phyloP scores from a whole-genome alignment of 2,888 invertebrate genomes.

The Rhimphoctona megacephalus region DNA sequence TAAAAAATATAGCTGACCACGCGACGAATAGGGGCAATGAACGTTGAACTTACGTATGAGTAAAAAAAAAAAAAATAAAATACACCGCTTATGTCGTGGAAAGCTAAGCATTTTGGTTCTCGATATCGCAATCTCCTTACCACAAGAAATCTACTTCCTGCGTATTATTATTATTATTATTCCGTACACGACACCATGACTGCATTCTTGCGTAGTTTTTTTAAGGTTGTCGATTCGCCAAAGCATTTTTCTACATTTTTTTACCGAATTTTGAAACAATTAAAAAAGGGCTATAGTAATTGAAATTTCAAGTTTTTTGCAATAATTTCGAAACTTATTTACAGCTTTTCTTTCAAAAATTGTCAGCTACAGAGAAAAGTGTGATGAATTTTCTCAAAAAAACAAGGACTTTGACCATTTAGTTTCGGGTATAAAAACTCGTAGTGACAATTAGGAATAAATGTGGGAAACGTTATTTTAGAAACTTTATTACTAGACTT shows the following conservation, averaged over 20 bases:
- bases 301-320: too few relatives aligned
- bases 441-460: neutral
- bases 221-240: neutral
- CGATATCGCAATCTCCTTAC: constrained; percentile 21
- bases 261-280: neutral
- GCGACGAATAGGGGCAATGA: constrained; percentile 29
- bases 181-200: neutral
- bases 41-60: constrained; percentile 20
- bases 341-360: neutral
- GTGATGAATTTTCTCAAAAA: neutral
- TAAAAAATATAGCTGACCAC: neutral
- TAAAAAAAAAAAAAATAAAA: constrained; percentile 15
- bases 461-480: too few relatives aligned
- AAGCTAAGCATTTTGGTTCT: constrained; percentile 26
- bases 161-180: neutral
- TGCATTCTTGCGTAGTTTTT: neutral
- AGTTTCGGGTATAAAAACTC: neutral
- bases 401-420: neutral
- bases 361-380: neutral
- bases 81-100: constrained; percentile 7
- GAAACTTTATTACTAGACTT: too few relatives aligned
- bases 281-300: too few relatives aligned
- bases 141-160: constrained; percentile 22
- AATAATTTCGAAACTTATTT: too few relatives aligned
- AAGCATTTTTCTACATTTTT: neutral